These are phyloP conservation scores for Hormaphis cornu DNA, from an alignment of 1,140 invertebrate genomes.

Conservation along the genomic window DNA sequence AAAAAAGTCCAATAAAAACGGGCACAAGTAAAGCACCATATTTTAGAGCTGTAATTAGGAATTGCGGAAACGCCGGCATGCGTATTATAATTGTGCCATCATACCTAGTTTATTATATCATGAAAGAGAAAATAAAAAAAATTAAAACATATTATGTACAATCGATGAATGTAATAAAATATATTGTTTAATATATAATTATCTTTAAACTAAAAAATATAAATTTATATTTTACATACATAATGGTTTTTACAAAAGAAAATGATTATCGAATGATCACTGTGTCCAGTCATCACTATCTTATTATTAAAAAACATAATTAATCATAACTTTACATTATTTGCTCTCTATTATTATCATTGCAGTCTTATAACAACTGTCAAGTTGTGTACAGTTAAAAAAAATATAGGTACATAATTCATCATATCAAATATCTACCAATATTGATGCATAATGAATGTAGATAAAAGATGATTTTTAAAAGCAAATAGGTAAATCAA, in stretches of 20 bases:
- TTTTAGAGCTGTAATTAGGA: too few relatives aligned
- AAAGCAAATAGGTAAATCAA: not conserved
- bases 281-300: too few relatives aligned
- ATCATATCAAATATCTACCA: not conserved
- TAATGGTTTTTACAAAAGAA: not conserved
- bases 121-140: not conserved
- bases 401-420: not conserved
- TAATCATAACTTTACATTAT: slow-evolving; percentile 18
- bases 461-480: not conserved
- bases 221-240: slow-evolving; percentile 31
- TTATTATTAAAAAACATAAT: not conserved
- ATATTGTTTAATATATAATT: slow-evolving; percentile 8
- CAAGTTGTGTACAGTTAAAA: slow-evolving; percentile 5
- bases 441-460: not conserved
- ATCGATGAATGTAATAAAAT: slow-evolving; percentile 20
- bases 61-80: too few relatives aligned
- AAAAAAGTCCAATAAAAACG: too few relatives aligned
- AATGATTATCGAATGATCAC: slow-evolving; percentile 27
- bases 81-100: not conserved
- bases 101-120: not conserved
- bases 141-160: not conserved
- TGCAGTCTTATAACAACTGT: slow-evolving; percentile 30
- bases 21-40: too few relatives aligned
- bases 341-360: slow-evolving; percentile 24
- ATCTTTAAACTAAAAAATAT: slow-evolving; percentile 25